Percentiles rank a stretch among this genome's conserved stretches.
Conservation (phyloP, 2,113 vertebrate genomes). For the Ornithorhynchus anatinus region DNA sequence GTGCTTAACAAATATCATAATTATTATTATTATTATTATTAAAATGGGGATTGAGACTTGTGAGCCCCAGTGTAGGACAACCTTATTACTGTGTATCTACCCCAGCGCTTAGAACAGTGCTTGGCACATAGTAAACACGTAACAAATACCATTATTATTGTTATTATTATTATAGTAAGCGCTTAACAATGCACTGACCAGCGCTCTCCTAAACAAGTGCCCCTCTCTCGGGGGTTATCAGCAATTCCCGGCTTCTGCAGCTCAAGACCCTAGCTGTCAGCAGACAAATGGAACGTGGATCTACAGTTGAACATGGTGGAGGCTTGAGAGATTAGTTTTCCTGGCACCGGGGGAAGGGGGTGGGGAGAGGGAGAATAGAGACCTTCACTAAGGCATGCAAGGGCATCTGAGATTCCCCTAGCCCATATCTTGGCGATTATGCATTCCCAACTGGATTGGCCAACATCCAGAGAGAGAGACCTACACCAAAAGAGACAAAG, state of each 20-base stretch:
- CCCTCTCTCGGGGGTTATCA: not conserved
- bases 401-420: constrained; percentile 15
- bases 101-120: too few relatives aligned
- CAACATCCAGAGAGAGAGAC: constrained; percentile 43
- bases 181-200: too few relatives aligned
- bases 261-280: not conserved
- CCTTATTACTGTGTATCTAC: too few relatives aligned
- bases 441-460: constrained; percentile 46
- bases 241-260: not conserved
- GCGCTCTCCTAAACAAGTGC: not conserved
- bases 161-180: too few relatives aligned
- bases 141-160: too few relatives aligned
- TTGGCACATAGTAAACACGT: too few relatives aligned
- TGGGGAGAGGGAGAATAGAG: not conserved
- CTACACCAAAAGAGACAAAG: too few relatives aligned
- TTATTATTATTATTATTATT: too few relatives aligned
- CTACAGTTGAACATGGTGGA: constrained; percentile 14
- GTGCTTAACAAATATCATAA: too few relatives aligned
- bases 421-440: constrained; percentile 14
- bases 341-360: not conserved
- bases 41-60: too few relatives aligned
- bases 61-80: too few relatives aligned
- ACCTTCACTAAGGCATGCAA: constrained; percentile 32
- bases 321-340: not conserved
- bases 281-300: not conserved